Percentiles rank a stretch among this genome's conserved stretches.
phyloP scores from a whole-genome alignment of 2,888 invertebrate genomes.

The Drosophila paramelanica region DNA sequence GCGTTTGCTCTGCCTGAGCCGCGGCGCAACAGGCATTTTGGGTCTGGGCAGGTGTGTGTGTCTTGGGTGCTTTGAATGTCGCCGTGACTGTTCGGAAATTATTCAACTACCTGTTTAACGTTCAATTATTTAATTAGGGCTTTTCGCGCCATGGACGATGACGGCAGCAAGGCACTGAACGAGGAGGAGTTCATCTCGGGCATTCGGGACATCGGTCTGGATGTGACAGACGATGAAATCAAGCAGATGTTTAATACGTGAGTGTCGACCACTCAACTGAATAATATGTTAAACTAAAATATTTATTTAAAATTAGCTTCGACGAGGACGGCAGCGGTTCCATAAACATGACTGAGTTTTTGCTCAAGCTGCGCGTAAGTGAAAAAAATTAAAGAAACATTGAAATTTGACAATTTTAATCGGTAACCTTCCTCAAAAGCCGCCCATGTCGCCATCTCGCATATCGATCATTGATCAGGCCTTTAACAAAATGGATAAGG shows the following conservation, averaged over 20 bases:
- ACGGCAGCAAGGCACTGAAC: constrained; percentile 93
- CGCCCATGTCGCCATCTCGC: constrained; percentile 92
- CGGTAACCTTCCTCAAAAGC: constrained; percentile 86
- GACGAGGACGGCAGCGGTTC: constrained; percentile 94
- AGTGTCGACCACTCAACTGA: constrained; percentile 13
- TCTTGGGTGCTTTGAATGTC: background rate
- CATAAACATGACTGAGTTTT: constrained; percentile 95
- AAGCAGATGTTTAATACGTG: constrained; percentile 83
- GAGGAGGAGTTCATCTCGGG: constrained; percentile 93
- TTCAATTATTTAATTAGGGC: constrained; percentile 86
- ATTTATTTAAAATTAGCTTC: constrained; percentile 85
- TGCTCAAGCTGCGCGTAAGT: constrained; percentile 91
- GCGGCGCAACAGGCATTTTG: constrained; percentile 95
- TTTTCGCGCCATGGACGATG: constrained; percentile 97
- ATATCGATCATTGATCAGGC: constrained; percentile 92
- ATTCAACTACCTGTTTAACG: constrained; percentile 38
- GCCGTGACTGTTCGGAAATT: background rate
- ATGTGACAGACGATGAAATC: constrained; percentile 87
- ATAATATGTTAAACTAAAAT: background rate
- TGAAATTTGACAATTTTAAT: background rate
- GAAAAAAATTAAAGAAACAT: background rate
- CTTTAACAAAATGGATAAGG: constrained; percentile 94
- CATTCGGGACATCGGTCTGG: constrained; percentile 91
- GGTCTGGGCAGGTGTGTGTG: constrained; percentile 91
- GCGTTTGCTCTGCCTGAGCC: constrained; percentile 92